Conservation (phyloP, 92 coral and sea anemone genomes). For the Epizoanthus scotinus region DNA sequence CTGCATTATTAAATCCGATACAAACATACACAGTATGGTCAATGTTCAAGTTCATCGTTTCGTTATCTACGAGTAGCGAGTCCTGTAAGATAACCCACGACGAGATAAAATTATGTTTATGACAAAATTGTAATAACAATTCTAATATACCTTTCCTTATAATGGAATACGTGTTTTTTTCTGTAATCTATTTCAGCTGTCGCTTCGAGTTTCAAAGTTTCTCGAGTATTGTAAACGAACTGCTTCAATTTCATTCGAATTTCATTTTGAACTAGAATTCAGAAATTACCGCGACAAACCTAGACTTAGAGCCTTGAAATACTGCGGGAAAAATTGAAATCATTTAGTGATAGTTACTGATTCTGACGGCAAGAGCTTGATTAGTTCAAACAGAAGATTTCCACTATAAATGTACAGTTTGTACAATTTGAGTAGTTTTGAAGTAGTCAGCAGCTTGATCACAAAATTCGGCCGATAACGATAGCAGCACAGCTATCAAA, state of each 20-base stretch:
- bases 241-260: not conserved
- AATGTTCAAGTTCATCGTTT: not conserved
- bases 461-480: no score
- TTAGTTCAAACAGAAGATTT: no score
- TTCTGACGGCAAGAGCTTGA: not conserved
- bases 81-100: not conserved
- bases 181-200: not conserved
- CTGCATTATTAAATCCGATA: slow-evolving; percentile 14
- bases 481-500: no score
- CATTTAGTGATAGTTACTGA: not conserved
- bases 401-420: no score
- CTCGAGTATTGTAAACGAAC: not conserved
- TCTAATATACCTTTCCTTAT: slow-evolving; percentile 1
- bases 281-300: no score
- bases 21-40: slow-evolving; percentile 3
- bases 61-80: not conserved
- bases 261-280: not conserved
- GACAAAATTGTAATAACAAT: slow-evolving; percentile 23
- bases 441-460: no score
- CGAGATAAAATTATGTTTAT: slow-evolving; percentile 30
- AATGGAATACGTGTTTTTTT: slow-evolving; percentile 11
- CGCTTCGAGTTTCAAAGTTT: slow-evolving; percentile 1
- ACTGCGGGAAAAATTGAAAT: not conserved
- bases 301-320: not conserved
- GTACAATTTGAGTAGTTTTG: no score